Conservation (phyloP, 1,140 invertebrate species). For the Heliconius congener region DNA sequence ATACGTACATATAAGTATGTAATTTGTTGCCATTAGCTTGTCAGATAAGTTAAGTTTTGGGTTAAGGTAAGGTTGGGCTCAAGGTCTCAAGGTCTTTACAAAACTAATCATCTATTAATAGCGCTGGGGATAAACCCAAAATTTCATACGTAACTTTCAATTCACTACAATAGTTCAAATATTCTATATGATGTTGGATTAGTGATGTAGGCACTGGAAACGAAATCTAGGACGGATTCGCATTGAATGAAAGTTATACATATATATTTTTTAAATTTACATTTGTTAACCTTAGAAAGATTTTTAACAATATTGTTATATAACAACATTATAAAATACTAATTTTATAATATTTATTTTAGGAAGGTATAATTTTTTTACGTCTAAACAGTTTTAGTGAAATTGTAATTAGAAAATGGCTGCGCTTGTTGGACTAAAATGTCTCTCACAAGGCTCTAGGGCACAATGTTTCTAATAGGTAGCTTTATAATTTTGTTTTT, state of each 20-base stretch:
- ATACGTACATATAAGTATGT: neutral
- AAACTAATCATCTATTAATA: slow-evolving; percentile 13
- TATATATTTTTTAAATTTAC: too few species aligned
- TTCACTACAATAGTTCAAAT: neutral
- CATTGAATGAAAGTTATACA: too few species aligned
- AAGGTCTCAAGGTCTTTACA: neutral
- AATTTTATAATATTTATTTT: too few species aligned
- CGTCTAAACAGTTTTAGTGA: too few species aligned
- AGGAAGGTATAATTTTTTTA: too few species aligned
- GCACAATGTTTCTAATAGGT: neutral
- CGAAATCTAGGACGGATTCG: too few species aligned
- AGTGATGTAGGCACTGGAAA: too few species aligned
- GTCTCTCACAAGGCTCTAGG: neutral
- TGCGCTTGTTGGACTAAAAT: neutral
- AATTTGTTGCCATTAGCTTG: slow-evolving; percentile 12
- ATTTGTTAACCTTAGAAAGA: too few species aligned
- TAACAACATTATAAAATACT: too few species aligned
- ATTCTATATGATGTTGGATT: neutral
- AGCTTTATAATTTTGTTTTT: neutral
- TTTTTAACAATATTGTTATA: too few species aligned
- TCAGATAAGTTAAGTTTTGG: slow-evolving; percentile 11
- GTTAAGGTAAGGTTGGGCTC: slow-evolving; percentile 4
- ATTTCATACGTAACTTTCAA: slow-evolving; percentile 6
- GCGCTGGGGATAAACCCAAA: neutral
- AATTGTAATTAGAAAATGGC: neutral